Base-by-base conservation (phyloP, 2,888 invertebrate species). In the Lasioglossum lativentre region DNA sequence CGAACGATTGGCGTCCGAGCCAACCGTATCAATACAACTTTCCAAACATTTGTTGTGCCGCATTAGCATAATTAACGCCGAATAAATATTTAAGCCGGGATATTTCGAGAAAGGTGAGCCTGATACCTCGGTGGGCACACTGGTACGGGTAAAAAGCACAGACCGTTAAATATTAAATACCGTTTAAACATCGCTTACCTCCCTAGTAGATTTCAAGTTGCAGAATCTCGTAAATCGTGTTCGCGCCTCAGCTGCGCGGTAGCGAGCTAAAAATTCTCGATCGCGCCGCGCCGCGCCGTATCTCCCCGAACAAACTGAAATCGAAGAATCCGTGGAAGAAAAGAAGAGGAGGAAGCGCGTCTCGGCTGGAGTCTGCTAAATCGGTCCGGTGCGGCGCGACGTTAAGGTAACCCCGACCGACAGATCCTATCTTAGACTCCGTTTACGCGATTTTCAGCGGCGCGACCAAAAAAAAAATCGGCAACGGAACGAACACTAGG, bases 151-250 rank as follows among this genome's bases (percentile, higher is more conserved):
- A 70, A 85, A 76, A 76, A 42, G 42, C 52, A 34, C 78, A 42
- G 76, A 47, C 77, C 66, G 80, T 86, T 77, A 83, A 84, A 83
- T 80, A 59, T 86, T 77, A 83, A 84, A 83, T 80, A 59, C 71
- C 80, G 72, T 84, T 86, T 75, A 84, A 83, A 83, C 74, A 47
- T 52, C 63, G 30, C 80, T 83, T 75, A 68, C 74, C 0, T 8
- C 2, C 23, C 47, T 23, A 52, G 23, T 8, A 6, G 2, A 52
- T 23, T 52, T 52, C 23, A 8, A 34, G 34, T 34, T 34, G 34
- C 38, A 23, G 6, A 47, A 47, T 23, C 47, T 19, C 23, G 47
- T 52, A 23, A 52, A 52, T 52, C 5, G 8, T 23, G 23, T 52
- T 8, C 47, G 47, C 2, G 23, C 23, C 40, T 1, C 40, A 40